Evolutionary conservation across 2,113 vertebrate genomes (phyloP).

Genomic region (Podilymbus podiceps): DNA sequence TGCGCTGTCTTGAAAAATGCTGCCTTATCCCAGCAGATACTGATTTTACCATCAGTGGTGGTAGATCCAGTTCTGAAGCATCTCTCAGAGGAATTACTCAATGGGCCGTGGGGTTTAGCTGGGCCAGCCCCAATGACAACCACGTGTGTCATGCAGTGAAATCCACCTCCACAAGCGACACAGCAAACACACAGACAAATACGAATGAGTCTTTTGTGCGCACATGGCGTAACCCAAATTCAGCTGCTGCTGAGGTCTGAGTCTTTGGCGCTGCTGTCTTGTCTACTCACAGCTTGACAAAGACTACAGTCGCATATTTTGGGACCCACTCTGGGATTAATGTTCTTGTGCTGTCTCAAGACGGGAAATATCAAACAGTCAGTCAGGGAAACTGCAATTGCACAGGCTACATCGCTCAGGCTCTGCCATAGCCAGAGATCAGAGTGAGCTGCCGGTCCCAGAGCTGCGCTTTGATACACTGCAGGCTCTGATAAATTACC

Average conservation of each 20-base stretch:
- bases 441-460: neutral
- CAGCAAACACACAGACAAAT: neutral
- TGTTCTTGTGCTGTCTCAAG: neutral
- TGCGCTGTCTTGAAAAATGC: neutral
- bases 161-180: neutral
- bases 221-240: rapidly evolving
- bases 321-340: neutral
- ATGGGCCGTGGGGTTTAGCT: neutral
- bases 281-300: neutral
- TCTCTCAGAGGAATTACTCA: neutral
- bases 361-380: neutral
- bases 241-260: neutral
- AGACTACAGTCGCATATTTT: neutral
- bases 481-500: neutral
- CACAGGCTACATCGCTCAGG: neutral
- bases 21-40: neutral
- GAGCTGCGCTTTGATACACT: neutral
- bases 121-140: neutral
- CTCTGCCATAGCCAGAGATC: neutral
- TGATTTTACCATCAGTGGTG: neutral
- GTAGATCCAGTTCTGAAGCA: neutral
- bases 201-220: neutral
- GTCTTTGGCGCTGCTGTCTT: neutral
- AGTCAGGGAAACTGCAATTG: neutral
- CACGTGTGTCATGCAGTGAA: rapidly evolving